Evolutionary conservation across 2,888 invertebrate genomes (phyloP).

Genomic region (Drosophila suboccidentalis): DNA sequence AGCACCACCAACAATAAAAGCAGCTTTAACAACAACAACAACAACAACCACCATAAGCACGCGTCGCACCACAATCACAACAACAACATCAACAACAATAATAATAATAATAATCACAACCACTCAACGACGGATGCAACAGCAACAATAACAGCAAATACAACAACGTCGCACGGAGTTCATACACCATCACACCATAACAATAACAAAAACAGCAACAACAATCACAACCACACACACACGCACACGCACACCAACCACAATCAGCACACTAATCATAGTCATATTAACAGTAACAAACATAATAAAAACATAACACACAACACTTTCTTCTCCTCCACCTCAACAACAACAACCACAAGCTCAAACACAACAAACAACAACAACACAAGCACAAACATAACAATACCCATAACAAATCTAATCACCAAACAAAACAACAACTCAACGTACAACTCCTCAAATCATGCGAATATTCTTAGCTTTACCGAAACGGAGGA

Average conservation of each 20-base stretch:
- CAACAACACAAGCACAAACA: conserved; percentile 48
- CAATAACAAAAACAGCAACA: conserved; percentile 43
- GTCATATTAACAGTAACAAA: conserved; percentile 66
- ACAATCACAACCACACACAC: conserved; percentile 36
- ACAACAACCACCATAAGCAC: conserved; percentile 60
- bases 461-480: conserved; percentile 85
- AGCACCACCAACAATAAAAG: conserved; percentile 64
- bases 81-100: conserved; percentile 55
- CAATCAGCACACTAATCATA: conserved; percentile 44
- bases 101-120: conserved; percentile 58
- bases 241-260: conserved; percentile 35
- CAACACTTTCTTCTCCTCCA: conserved; percentile 29
- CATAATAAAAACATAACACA: conserved; percentile 52
- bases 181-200: conserved; percentile 45
- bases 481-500: conserved; percentile 93
- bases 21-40: conserved; percentile 56
- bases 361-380: conserved; percentile 28
- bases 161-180: conserved; percentile 67
- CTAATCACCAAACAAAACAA: conserved; percentile 63
- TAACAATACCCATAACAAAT: conserved; percentile 56
- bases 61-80: conserved; percentile 59
- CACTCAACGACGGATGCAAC: conserved; percentile 56
- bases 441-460: conserved; percentile 82
- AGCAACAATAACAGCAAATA: conserved; percentile 37
- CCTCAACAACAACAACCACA: conserved; percentile 32